These are phyloP conservation scores for Siniperca chuatsi DNA, from an alignment of 2,113 vertebrate genomes.

Conservation along the genomic window DNA sequence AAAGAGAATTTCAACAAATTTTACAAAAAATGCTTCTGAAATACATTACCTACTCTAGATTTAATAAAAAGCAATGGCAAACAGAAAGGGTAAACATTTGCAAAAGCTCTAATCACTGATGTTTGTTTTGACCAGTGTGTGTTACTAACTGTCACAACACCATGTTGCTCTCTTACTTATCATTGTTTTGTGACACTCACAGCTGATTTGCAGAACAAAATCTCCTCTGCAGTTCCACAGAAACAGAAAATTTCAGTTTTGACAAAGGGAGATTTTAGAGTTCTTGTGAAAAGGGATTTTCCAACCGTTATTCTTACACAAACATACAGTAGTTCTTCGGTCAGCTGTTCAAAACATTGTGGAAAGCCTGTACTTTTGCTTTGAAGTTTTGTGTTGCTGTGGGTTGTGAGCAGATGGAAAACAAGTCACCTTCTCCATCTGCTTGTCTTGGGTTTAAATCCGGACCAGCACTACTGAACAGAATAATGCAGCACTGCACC, in stretches of 20 bases:
- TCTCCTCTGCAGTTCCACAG: constrained; percentile 17
- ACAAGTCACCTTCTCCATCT: constrained; percentile 34
- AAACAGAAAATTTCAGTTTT: constrained; percentile 1
- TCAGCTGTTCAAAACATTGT: not conserved
- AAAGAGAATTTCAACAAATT: too few species aligned
- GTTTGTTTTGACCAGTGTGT: constrained; percentile 14
- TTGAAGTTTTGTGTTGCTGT: not conserved
- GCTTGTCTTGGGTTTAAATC: constrained; percentile 29
- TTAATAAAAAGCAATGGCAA: not conserved
- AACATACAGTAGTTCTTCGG: not conserved
- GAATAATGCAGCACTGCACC: constrained; percentile 20
- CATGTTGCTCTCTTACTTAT: not conserved
- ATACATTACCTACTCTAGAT: too few species aligned
- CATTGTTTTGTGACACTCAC: not conserved
- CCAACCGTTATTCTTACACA: not conserved
- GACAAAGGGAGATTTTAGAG: not conserved
- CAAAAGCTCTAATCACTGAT: not conserved
- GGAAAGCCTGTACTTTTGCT: not conserved
- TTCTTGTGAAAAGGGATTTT: not conserved
- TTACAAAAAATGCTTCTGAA: too few species aligned
- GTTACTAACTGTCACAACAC: not conserved
- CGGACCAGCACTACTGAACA: constrained; percentile 10
- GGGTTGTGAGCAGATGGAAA: not conserved
- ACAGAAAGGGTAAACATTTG: not conserved
- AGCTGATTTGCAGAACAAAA: constrained; percentile 32